phyloP scores from a whole-genome alignment of 2,888 invertebrate genomes.

The Hydropsyche betteni region DNA sequence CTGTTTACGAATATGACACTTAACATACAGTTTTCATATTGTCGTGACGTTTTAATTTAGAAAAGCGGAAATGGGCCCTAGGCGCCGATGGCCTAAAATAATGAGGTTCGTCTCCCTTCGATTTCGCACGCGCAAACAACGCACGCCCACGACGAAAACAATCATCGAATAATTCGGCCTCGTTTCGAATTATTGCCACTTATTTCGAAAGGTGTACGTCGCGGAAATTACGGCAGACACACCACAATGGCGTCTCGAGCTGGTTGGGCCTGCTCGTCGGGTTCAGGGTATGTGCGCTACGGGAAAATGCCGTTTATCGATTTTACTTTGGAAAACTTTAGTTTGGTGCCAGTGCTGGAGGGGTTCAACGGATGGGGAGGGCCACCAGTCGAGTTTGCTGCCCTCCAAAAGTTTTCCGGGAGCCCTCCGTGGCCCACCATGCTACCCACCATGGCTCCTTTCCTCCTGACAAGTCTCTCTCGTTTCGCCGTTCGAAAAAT shows the following conservation, averaged over 20 bases:
- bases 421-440: constrained; percentile 36
- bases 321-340: constrained; percentile 40
- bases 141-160: neutral
- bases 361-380: constrained; percentile 21
- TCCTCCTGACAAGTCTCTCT: neutral
- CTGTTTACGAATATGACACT: constrained; percentile 19
- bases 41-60: constrained; percentile 46
- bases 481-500: constrained; percentile 14
- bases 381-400: constrained; percentile 42
- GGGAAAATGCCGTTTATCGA: constrained; percentile 41
- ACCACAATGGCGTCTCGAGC: constrained; percentile 29
- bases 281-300: constrained; percentile 13
- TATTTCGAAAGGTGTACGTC: constrained; percentile 9
- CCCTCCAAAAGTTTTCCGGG: constrained; percentile 46
- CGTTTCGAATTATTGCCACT: neutral
- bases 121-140: neutral
- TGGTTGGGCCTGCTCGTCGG: neutral
- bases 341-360: constrained; percentile 20
- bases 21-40: constrained; percentile 39
- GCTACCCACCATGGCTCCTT: too few species aligned
- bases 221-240: constrained; percentile 24
- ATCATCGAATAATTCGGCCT: neutral
- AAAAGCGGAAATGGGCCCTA: constrained; percentile 41
- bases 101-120: constrained; percentile 36
- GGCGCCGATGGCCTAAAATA: constrained; percentile 45